Base-by-base conservation (phyloP, 1,140 invertebrate species). In the Sycophaga agraensis region DNA sequence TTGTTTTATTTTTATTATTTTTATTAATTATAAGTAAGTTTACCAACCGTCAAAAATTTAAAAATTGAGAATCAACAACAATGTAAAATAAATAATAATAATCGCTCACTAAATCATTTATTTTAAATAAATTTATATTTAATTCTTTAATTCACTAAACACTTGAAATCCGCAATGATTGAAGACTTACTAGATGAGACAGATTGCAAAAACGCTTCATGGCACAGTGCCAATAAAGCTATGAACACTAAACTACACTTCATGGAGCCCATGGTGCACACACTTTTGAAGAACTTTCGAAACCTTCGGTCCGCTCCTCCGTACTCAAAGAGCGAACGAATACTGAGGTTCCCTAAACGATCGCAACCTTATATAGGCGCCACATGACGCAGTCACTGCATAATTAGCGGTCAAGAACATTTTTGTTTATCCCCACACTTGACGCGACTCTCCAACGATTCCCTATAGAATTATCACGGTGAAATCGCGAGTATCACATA, bases 341-440 rank as follows among this genome's bases (percentile, higher is more conserved):
- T 42, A 60, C 58, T 60, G 58, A 60, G 31, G 42, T 34, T 54
- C 50, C 59, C 59, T 54, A 61, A 61, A 54, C 50, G 48, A 45
- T 48, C 17, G 22, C 28, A 48, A 61, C 50, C 59, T 61, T 61
- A 61, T 61, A 61, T 61, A 61, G 17, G 40, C 31, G 58, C 34
- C 31, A 21, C 19, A 60, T 37, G 58, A 51, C 40, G 58, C 43
- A 37, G 40, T 46, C 49, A 37, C 42, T 35, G 46, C 46, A 39
- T 16, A 51, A 59, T 51, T 59, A 51, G 37, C 39, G n/a, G 37
- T 59, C 45, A 51, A 59, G 53, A n/a, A n/a, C n/a, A 31, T 60
- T 28, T 54, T 16, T 59, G 48, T 59, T 53, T 53, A 51, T 42
- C 59, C n/a, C 28, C 7, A 21, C 5, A 24, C 51, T 51, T 59